A percentile compares a stretch with the other conserved stretches of the same genome.
Evolutionary conservation across 1,140 invertebrate species (phyloP).

Genomic region (Pemphigus obesinymphae): DNA sequence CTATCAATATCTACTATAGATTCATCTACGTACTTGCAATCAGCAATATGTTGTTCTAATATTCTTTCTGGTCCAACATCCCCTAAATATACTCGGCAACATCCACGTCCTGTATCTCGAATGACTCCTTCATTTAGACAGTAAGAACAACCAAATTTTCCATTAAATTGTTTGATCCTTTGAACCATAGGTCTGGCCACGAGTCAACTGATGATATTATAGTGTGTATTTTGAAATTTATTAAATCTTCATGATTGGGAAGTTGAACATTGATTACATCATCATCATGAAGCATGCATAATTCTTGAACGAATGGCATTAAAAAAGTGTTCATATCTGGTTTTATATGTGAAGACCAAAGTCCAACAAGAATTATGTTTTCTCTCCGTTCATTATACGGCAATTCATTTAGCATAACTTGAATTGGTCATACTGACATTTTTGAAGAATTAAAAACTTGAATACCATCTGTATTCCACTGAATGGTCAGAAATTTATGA

Average conservation of each 20-base stretch:
- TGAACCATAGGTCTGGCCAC: background rate
- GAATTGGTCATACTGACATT: background rate
- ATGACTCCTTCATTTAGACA: background rate
- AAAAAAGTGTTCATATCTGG: background rate
- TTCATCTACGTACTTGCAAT: background rate
- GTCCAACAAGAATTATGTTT: background rate
- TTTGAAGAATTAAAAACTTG: background rate
- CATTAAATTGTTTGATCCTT: background rate
- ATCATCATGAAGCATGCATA: background rate
- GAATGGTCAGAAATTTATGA: background rate
- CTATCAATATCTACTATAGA: background rate
- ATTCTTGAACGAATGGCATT: background rate
- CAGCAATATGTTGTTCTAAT: background rate
- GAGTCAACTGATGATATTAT: background rate
- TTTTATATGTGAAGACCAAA: background rate
- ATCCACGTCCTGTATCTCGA: background rate
- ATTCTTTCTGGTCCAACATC: background rate
- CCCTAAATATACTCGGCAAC: background rate
- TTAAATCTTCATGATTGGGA: background rate
- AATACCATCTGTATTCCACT: background rate
- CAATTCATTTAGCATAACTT: background rate
- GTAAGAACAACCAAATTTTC: background rate
- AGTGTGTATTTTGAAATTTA: background rate
- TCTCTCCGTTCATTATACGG: background rate
- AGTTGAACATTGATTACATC: background rate